Conservation (phyloP, 2,797 vertebrate genomes). For the Ambastaia sidthimunki region DNA sequence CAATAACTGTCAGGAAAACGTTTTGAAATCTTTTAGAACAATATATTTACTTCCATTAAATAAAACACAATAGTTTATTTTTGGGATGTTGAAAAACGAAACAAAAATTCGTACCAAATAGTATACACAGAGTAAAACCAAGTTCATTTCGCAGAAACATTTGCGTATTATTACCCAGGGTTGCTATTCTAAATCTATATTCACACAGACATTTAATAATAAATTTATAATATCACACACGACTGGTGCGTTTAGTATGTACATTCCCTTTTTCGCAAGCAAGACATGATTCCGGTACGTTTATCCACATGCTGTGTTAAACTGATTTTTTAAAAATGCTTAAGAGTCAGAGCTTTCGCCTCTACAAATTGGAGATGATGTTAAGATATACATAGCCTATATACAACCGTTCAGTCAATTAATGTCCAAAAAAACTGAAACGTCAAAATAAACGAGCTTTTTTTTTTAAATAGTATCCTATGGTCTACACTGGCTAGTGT, state of each 20-base stretch:
- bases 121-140: slow-evolving; percentile 94
- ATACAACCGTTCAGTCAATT: slow-evolving; percentile 94
- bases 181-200: slow-evolving; percentile 96
- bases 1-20: slow-evolving; percentile 68
- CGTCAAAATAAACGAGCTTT: slow-evolving; percentile 83
- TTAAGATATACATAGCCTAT: slow-evolving; percentile 97
- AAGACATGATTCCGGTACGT: slow-evolving; percentile 81
- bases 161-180: slow-evolving; percentile 87
- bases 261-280: slow-evolving; percentile 98
- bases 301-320: slow-evolving; percentile 95
- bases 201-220: slow-evolving; percentile 93
- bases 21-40: slow-evolving; percentile 79
- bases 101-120: slow-evolving; percentile 96
- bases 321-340: slow-evolving; percentile 89
- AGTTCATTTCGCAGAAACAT: slow-evolving; percentile 90
- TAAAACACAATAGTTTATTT: slow-evolving; percentile 94
- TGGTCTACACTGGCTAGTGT: slow-evolving; percentile 71
- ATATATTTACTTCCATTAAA: slow-evolving; percentile 99
- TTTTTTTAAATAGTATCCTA: slow-evolving; percentile 70
- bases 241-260: slow-evolving; percentile 94
- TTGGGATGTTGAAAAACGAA: slow-evolving; percentile 90
- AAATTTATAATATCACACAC: slow-evolving; percentile 99
- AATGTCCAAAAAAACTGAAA: slow-evolving; percentile 91
- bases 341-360: slow-evolving; percentile 92
- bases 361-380: slow-evolving; percentile 98